Percentiles rank a stretch among this genome's conserved stretches.
Evolutionary conservation across 2,113 vertebrate genomes (phyloP).

Genomic region (Platycercus adscitus): DNA sequence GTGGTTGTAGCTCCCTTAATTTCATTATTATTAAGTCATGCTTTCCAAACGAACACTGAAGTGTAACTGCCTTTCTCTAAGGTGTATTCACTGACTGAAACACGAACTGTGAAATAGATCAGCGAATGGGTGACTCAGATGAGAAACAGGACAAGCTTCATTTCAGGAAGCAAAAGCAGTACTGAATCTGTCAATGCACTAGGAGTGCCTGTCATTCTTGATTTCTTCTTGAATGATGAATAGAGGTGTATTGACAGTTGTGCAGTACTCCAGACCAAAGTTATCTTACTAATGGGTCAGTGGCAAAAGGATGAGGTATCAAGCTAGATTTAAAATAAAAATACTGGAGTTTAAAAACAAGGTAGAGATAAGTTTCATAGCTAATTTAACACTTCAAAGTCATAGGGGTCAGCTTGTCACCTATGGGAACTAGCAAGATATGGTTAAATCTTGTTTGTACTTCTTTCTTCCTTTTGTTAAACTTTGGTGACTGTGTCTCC

Average conservation of each 20-base stretch:
- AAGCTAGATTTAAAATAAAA: constrained; percentile 12
- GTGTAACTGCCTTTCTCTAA: not conserved
- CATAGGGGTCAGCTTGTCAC: not conserved
- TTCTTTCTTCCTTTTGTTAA: not conserved
- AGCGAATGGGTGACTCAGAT: not conserved
- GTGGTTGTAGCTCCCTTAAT: not conserved
- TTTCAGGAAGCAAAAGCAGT: not conserved
- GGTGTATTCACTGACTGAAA: not conserved
- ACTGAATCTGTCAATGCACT: not conserved
- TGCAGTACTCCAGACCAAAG: not conserved
- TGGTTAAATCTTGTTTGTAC: not conserved
- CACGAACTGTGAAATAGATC: not conserved
- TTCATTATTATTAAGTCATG: not conserved
- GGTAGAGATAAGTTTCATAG: not conserved
- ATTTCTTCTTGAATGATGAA: not conserved
- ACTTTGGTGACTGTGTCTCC: not conserved
- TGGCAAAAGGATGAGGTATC: constrained; percentile 44
- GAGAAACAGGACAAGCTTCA: not conserved
- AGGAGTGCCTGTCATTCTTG: not conserved
- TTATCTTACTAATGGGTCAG: constrained; percentile 30
- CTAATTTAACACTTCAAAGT: constrained; percentile 22
- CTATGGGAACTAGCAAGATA: not conserved
- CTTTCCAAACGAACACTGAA: not conserved
- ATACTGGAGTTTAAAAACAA: not conserved
- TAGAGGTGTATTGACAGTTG: not conserved